phyloP scores from a whole-genome alignment of 2,113 vertebrate species.

The Microtus oregoni region DNA sequence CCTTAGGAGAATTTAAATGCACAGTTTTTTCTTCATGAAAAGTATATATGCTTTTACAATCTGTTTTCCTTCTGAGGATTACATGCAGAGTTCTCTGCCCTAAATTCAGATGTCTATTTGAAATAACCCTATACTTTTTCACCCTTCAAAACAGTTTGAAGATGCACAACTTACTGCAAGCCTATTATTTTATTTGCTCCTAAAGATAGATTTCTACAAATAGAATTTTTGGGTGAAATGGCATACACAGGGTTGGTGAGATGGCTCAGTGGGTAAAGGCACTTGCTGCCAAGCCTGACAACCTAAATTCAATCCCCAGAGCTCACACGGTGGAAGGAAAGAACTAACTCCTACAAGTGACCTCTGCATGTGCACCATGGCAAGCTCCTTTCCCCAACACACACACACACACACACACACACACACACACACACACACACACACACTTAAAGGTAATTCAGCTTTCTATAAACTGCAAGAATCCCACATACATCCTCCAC shows the following conservation, averaged over 20 bases:
- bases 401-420: background rate
- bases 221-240: background rate
- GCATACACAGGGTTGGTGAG: background rate
- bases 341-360: background rate
- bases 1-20: background rate
- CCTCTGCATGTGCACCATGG: background rate
- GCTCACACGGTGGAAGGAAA: background rate
- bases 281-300: background rate
- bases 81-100: background rate
- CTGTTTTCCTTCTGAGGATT: background rate
- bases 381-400: background rate
- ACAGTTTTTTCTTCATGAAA: conserved; percentile 18
- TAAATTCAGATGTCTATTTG: conserved; percentile 7
- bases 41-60: background rate
- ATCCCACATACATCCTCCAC: background rate
- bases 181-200: background rate
- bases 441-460: background rate
- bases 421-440: too few relatives aligned
- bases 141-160: conserved; percentile 25
- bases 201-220: background rate
- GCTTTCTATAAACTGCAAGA: background rate
- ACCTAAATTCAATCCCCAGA: background rate
- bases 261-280: background rate
- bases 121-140: background rate
- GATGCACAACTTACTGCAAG: conserved; percentile 18